Base-by-base conservation (phyloP, 1,140 invertebrate genomes). In the Littorina saxatilis region DNA sequence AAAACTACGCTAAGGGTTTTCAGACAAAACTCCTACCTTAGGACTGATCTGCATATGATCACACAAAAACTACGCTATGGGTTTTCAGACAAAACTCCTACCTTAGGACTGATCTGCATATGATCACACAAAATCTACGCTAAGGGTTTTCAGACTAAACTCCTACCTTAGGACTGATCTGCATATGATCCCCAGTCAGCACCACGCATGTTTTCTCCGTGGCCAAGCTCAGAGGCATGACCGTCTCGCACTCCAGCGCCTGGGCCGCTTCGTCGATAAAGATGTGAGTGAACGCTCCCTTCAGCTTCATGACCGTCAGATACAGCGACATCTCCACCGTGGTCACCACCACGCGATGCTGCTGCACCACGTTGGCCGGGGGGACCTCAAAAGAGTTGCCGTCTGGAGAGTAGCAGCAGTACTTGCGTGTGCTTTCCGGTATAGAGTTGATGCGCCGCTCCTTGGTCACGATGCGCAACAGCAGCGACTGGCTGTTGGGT, bases 311-410 rank as follows among this genome's bases (percentile, higher is more conserved):
- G 32, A 78, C 74, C 17, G 88, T 85, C 50, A 91, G 81, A 11
- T 83, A 68, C 68, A 90, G 81, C 0, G 96, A 96, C 29, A 96
- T 97, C 73, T 95, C 95, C 3, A 98, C 90, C 0, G 96, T 97
- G 0, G 96, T 96, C 1, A 98, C 95, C 47, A 97, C 94, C 23
- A 98, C 94, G 61, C 95, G 92, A 88, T 95, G 95, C 52, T 94
- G 93, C 78, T 94, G 91, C 0, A 97, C 93, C 85, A 97, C 96
- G 83, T 96, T 94, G 13, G 94, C 91, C 2, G 94, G 95, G 2
- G 96, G 96, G 43, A 95, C 92, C 61, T 94, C 93, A 88, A 96
- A 97, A 32, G 79, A 79, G 1, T 66, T 75, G 15, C 70, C 79
- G 29, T 86, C 84, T 0, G 43, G 90, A 85, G 95, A 94, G 47